Conservation (phyloP, 2,797 vertebrate genomes). For the Catharus ustulatus region DNA sequence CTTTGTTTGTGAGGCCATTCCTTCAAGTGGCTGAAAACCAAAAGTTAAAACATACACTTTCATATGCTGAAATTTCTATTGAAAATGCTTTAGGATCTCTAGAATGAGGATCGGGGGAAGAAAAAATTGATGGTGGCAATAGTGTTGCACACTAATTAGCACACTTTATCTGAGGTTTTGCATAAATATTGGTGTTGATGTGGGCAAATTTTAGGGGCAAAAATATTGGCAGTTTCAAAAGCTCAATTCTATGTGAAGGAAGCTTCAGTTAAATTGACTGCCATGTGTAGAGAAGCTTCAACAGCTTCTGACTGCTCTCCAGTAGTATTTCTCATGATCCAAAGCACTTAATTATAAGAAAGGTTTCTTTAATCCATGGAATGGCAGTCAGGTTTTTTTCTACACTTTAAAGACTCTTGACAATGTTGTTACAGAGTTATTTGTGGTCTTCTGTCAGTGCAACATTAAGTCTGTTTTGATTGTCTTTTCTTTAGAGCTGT, state of each 20-base stretch:
- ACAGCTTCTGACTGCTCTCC: constrained; percentile 13
- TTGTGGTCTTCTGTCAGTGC: background rate
- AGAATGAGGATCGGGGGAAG: background rate
- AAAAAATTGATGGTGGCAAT: background rate
- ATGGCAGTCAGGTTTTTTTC: background rate
- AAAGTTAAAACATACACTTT: background rate
- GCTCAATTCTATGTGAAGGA: constrained; percentile 5
- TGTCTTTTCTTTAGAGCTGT: constrained; percentile 80
- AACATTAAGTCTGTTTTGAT: constrained; percentile 15
- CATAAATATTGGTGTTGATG: background rate
- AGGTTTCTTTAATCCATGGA: background rate
- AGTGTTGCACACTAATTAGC: background rate
- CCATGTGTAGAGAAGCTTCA: background rate
- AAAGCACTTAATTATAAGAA: constrained; percentile 22
- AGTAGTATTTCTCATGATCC: background rate
- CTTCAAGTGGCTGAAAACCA: background rate
- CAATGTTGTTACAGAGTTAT: background rate
- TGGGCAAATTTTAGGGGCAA: background rate
- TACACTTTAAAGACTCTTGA: background rate
- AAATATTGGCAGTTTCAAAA: constrained; percentile 5
- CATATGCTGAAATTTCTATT: background rate
- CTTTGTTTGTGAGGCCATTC: background rate
- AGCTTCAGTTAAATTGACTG: constrained; percentile 20
- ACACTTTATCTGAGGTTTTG: background rate
- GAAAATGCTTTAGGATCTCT: background rate